Conservation (phyloP, 1,140 invertebrate genomes). For the Trichogramma pretiosum region DNA sequence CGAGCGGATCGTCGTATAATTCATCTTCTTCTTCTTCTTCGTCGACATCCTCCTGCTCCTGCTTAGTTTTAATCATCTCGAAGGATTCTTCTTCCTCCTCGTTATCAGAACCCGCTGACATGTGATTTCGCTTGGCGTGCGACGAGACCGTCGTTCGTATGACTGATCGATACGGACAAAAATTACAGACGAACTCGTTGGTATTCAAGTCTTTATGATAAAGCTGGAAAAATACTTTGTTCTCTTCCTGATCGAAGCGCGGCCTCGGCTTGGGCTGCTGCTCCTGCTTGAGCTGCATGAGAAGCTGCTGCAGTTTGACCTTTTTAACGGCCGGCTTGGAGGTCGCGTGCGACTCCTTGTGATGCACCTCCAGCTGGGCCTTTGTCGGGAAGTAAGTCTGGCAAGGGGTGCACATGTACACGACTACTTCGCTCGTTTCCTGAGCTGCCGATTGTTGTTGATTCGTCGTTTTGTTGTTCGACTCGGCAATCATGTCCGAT, state of each 20-base stretch:
- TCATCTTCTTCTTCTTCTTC: neutral
- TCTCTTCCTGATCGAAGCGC: slow-evolving; percentile 19
- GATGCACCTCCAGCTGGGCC: slow-evolving; percentile 39
- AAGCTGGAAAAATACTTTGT: neutral
- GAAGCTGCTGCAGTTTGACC: slow-evolving; percentile 6
- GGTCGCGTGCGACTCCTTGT: slow-evolving; percentile 14
- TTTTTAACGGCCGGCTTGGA: slow-evolving; percentile 13
- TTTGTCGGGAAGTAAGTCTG: slow-evolving; percentile 46
- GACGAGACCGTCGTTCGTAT: neutral
- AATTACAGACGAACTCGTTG: slow-evolving; percentile 1
- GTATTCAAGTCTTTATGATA: neutral
- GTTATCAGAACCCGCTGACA: neutral
- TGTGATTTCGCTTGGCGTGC: neutral
- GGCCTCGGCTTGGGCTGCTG: slow-evolving; percentile 21
- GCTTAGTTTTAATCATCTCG: too few relatives aligned
- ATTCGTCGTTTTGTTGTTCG: neutral
- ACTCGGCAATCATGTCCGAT: too few relatives aligned
- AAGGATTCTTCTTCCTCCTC: neutral
- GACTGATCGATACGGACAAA: neutral
- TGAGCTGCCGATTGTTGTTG: neutral
- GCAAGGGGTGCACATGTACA: slow-evolving; percentile 41
- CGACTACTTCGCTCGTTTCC: neutral
- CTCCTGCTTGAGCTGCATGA: slow-evolving; percentile 12
- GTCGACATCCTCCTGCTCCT: neutral
- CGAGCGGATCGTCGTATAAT: neutral